A percentile compares a stretch with the other conserved stretches of the same genome.
These are phyloP conservation scores for Agrypnia vestita DNA, from an alignment of 1,140 invertebrate species.

Conservation along the genomic window DNA sequence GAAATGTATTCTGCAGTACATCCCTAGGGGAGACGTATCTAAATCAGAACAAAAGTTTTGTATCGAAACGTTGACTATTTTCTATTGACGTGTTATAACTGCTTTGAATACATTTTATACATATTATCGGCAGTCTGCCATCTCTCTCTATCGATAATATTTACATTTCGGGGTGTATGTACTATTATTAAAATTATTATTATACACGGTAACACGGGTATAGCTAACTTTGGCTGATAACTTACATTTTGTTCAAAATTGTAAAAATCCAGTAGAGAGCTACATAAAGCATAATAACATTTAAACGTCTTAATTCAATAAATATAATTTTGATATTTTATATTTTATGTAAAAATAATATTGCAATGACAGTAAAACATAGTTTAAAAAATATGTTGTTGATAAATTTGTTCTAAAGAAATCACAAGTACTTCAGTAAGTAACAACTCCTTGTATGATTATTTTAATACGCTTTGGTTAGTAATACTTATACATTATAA, in stretches of 20 bases:
- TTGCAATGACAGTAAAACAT: not conserved
- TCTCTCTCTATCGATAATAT: constrained; percentile 26
- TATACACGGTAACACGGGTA: too few relatives aligned
- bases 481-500: constrained; percentile 28
- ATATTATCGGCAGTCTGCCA: constrained; percentile 19
- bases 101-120: not conserved
- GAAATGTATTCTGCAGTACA: not conserved
- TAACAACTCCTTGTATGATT: not conserved
- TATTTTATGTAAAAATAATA: constrained; percentile 1
- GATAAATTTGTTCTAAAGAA: constrained; percentile 33
- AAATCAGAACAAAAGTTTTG: not conserved
- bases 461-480: constrained; percentile 31
- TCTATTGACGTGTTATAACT: not conserved
- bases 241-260: too few relatives aligned
- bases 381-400: not conserved
- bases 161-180: not conserved
- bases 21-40: too few relatives aligned
- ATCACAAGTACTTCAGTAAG: constrained; percentile 27
- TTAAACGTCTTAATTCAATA: too few relatives aligned
- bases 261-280: too few relatives aligned
- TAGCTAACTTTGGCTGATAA: too few relatives aligned
- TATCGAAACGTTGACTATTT: not conserved
- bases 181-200: too few relatives aligned
- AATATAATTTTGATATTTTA: too few relatives aligned
- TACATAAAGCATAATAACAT: too few relatives aligned